Percentiles rank a stretch among this genome's conserved stretches.
Conservation (phyloP, 2,113 vertebrate species). For the Lasiurus cinereus region DNA sequence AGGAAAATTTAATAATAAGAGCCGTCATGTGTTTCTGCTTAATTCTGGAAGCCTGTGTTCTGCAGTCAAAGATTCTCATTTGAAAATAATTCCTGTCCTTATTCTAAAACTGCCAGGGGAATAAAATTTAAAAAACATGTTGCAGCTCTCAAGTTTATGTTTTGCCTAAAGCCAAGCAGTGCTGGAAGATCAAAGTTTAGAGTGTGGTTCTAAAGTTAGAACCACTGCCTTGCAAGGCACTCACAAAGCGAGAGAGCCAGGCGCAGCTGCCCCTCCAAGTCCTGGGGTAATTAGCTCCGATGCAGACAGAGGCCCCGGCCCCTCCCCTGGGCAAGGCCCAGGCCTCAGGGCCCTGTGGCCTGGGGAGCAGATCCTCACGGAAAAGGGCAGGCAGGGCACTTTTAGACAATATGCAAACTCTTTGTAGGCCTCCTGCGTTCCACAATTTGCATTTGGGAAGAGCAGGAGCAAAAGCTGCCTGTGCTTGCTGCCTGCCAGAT, state of each 20-base stretch:
- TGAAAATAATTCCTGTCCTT: conserved; percentile 85
- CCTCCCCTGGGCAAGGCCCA: neutral
- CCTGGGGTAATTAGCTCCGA: conserved; percentile 36
- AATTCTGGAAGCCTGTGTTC: conserved; percentile 83
- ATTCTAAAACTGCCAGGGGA: conserved; percentile 81
- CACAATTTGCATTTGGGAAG: neutral
- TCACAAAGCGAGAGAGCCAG: neutral
- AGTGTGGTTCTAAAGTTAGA: conserved; percentile 79
- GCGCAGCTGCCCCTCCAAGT: conserved; percentile 63
- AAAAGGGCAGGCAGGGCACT: neutral
- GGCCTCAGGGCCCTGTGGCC: neutral
- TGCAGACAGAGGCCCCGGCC: neutral
- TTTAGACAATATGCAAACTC: conserved; percentile 33
- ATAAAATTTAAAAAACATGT: conserved; percentile 85
- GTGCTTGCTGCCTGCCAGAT: neutral
- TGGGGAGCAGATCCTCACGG: neutral
- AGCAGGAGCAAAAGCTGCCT: neutral
- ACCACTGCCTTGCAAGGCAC: conserved; percentile 42
- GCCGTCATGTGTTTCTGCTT: conserved; percentile 83
- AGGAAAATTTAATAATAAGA: conserved; percentile 85
- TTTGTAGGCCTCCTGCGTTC: neutral
- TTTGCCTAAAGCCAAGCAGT: conserved; percentile 81
- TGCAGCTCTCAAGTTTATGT: conserved; percentile 81
- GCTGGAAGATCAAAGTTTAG: conserved; percentile 80
- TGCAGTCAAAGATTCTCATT: conserved; percentile 84